phyloP scores from a whole-genome alignment of 1,140 invertebrate genomes.

The Magallana gigas region DNA sequence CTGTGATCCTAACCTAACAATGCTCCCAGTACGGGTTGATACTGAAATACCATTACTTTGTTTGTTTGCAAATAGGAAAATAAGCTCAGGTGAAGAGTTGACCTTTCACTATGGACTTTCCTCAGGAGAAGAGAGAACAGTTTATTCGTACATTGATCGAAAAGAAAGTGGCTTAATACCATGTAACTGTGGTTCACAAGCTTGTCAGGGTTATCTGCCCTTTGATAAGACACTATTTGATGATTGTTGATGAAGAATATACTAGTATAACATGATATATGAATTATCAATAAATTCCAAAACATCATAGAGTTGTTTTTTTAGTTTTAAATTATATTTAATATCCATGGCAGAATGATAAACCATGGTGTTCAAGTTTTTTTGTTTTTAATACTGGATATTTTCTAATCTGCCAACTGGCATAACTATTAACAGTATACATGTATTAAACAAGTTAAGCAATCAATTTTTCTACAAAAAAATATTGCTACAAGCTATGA shows the following conservation, averaged over 20 bases:
- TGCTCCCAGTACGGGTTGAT: conserved; percentile 88
- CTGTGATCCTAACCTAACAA: conserved; percentile 89
- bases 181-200: not conserved
- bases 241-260: not conserved
- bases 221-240: conserved; percentile 15
- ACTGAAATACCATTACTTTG: conserved; percentile 87
- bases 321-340: no score
- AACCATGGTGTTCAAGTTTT: no score
- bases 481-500: no score
- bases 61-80: conserved; percentile 87
- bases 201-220: conserved; percentile 16
- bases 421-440: no score
- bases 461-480: no score
- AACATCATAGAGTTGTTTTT: no score
- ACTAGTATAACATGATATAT: not conserved
- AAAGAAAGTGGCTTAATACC: not conserved
- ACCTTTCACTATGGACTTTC: conserved; percentile 79
- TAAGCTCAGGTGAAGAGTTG: conserved; percentile 86
- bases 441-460: no score
- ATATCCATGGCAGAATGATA: no score
- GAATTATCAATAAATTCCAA: no score
- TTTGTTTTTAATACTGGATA: no score
- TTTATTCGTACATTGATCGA: not conserved
- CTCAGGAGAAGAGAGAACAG: conserved; percentile 7
- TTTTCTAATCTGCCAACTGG: no score